These are phyloP conservation scores for Agrilus mali DNA, from an alignment of 2,888 invertebrate species.

Conservation along the genomic window DNA sequence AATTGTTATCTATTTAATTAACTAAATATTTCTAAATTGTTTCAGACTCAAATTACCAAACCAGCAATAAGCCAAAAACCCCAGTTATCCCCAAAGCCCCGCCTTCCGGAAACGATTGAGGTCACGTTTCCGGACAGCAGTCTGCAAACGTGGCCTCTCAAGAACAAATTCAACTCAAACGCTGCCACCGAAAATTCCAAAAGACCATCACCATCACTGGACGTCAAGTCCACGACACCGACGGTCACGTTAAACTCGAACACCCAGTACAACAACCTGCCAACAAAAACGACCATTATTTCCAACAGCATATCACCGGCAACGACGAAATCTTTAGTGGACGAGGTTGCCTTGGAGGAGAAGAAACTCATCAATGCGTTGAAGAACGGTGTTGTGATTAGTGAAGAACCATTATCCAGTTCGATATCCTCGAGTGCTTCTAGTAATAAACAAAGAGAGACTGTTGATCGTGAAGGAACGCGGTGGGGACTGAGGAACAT, in stretches of 20 bases:
- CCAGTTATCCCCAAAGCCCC: slow-evolving; percentile 36
- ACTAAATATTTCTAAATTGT: slow-evolving; percentile 5
- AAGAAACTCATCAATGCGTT: slow-evolving; percentile 66
- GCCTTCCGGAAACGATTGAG: slow-evolving; percentile 48
- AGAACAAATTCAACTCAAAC: slow-evolving; percentile 40
- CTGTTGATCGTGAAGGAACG: slow-evolving; percentile 18
- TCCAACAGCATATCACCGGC: slow-evolving; percentile 10
- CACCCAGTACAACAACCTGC: slow-evolving; percentile 12
- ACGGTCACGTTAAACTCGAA: slow-evolving; percentile 7
- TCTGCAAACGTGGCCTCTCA: slow-evolving; percentile 47
- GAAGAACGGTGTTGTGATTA: slow-evolving; percentile 55
- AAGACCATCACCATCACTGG: slow-evolving; percentile 4
- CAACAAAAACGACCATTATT: slow-evolving; percentile 12
- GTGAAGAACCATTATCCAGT: slow-evolving; percentile 32
- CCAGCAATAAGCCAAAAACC: slow-evolving; percentile 37
- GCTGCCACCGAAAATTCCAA: slow-evolving; percentile 4
- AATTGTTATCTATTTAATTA: too few relatives aligned
- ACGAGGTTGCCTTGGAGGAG: slow-evolving; percentile 71
- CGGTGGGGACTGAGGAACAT: slow-evolving; percentile 31
- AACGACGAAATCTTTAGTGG: slow-evolving; percentile 27
- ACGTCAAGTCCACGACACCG: slow-evolving; percentile 13
- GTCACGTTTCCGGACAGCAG: slow-evolving; percentile 38
- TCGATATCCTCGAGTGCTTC: slow-evolving; percentile 4
- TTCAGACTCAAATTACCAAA: slow-evolving; percentile 28
- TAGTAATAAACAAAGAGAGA: slow-evolving; percentile 10